These are phyloP conservation scores for Amphiura filiformis DNA, from an alignment of 35 echinoderm and acorn worm genomes.

Conservation along the genomic window DNA sequence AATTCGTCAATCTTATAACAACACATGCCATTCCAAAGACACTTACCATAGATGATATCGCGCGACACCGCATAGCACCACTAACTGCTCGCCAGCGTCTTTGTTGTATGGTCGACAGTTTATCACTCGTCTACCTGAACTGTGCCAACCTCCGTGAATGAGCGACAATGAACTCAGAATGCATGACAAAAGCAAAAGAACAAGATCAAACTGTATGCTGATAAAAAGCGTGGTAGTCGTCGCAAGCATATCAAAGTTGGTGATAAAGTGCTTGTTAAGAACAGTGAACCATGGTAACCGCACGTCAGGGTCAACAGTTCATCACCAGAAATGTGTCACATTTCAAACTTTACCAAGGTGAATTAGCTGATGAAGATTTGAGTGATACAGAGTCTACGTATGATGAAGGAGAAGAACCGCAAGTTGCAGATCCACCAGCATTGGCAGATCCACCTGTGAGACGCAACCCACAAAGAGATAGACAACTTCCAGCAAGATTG, in stretches of 20 bases:
- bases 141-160: background rate
- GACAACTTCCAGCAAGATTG: background rate
- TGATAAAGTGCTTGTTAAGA: slow-evolving; percentile 20
- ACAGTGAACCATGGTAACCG: background rate
- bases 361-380: background rate
- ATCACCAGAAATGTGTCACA: background rate
- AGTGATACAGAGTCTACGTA: background rate
- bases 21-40: no score
- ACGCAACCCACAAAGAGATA: background rate
- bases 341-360: background rate
- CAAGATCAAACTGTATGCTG: background rate
- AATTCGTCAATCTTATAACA: no score
- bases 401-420: background rate
- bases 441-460: background rate
- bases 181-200: background rate
- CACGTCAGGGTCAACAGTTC: background rate
- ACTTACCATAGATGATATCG: slow-evolving; percentile 66
- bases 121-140: background rate
- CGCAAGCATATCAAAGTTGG: background rate
- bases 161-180: background rate
- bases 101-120: background rate
- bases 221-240: background rate
- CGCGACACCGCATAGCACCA: slow-evolving; percentile 67
- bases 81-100: slow-evolving; percentile 45
- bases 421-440: background rate